These are phyloP conservation scores for Sus scrofa DNA, from an alignment of 2,113 vertebrate genomes.

Conservation along the genomic window DNA sequence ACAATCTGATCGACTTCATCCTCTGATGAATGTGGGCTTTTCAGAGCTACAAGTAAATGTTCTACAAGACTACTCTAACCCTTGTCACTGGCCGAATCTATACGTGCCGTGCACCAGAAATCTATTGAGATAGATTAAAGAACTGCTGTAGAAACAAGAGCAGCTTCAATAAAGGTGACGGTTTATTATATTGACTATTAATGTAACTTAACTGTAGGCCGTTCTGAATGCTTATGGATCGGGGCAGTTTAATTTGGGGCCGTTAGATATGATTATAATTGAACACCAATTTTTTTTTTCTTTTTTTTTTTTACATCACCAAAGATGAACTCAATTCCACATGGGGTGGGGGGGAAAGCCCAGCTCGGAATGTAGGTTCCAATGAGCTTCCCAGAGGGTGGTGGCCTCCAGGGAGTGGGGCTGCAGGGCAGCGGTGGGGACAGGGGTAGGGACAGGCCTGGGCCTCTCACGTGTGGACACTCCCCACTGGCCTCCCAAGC, in stretches of 20 bases:
- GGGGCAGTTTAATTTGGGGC: slow-evolving; percentile 84
- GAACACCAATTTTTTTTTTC: slow-evolving; percentile 79
- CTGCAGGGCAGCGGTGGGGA: not conserved
- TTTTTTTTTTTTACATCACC: slow-evolving; percentile 53
- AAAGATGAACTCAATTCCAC: slow-evolving; percentile 69
- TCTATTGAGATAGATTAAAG: slow-evolving; percentile 91
- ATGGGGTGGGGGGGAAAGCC: not conserved
- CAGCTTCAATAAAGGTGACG: slow-evolving; percentile 89
- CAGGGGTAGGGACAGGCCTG: too few species aligned
- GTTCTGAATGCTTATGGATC: slow-evolving; percentile 88
- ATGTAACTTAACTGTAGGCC: slow-evolving; percentile 83
- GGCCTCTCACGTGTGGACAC: rapidly evolving
- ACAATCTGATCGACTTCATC: slow-evolving; percentile 94
- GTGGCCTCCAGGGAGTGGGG: rapidly evolving
- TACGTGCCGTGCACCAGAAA: slow-evolving; percentile 89
- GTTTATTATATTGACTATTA: slow-evolving; percentile 90
- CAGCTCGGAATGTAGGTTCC: slow-evolving; percentile 12
- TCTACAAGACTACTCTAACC: slow-evolving; percentile 92
- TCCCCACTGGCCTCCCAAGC: not conserved
- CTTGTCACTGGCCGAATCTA: slow-evolving; percentile 90
- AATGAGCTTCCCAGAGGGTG: not conserved
- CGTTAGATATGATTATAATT: slow-evolving; percentile 82
- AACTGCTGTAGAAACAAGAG: slow-evolving; percentile 87
- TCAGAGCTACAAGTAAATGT: slow-evolving; percentile 92
- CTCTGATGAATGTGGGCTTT: slow-evolving; percentile 93